Evolutionary conservation across 2,888 invertebrate genomes (phyloP).

Genomic region (Isotomurus palustris): DNA sequence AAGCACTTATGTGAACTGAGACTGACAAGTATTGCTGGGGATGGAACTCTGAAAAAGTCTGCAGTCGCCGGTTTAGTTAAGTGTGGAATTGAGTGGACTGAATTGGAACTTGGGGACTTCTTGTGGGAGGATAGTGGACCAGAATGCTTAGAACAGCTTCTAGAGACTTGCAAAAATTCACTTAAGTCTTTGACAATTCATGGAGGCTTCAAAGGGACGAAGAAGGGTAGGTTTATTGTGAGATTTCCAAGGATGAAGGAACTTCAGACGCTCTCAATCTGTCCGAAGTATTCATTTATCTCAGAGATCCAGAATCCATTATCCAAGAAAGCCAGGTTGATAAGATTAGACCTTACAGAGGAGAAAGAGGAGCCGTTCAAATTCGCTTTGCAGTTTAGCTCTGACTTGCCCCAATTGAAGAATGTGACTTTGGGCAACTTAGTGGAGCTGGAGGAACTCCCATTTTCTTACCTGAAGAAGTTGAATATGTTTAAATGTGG

Average conservation of each 20-base stretch:
- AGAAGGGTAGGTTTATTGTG: slow-evolving; percentile 22
- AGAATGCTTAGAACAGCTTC: slow-evolving; percentile 17
- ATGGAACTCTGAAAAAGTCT: slow-evolving; percentile 3
- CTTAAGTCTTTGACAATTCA: slow-evolving; percentile 27
- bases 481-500: slow-evolving; percentile 35
- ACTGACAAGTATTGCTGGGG: slow-evolving; percentile 12
- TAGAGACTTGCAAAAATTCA: slow-evolving; percentile 10
- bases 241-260: slow-evolving; percentile 25
- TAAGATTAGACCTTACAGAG: slow-evolving; percentile 9
- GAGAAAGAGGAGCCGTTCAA: slow-evolving; percentile 13
- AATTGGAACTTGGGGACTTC: slow-evolving; percentile 31
- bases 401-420: slow-evolving; percentile 16
- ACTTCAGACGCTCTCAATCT: slow-evolving; percentile 25
- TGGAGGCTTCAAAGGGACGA: slow-evolving; percentile 28
- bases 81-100: not conserved
- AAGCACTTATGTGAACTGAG: slow-evolving; percentile 13
- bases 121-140: slow-evolving; percentile 33
- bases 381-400: slow-evolving; percentile 16
- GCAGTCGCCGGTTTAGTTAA: slow-evolving; percentile 7
- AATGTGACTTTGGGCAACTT: slow-evolving; percentile 36
- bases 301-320: slow-evolving; percentile 25
- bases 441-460: slow-evolving; percentile 32
- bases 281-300: slow-evolving; percentile 31
- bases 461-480: slow-evolving; percentile 25
- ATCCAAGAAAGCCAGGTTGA: slow-evolving; percentile 19